Percentiles rank a stretch among this genome's conserved stretches.
Conservation (phyloP, 1,140 invertebrate genomes). For the Polypedilum pembai region DNA sequence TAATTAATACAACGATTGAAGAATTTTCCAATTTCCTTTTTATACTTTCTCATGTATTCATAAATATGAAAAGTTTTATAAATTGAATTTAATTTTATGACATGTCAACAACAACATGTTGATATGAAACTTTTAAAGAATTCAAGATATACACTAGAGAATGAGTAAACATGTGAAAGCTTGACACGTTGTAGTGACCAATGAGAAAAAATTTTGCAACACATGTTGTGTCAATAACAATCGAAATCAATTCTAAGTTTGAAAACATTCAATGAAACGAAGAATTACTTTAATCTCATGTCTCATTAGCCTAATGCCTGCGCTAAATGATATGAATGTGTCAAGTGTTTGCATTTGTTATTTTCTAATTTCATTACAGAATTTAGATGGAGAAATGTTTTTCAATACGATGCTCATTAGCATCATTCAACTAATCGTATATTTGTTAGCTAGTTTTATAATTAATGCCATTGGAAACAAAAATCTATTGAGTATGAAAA, state of each 20-base stretch:
- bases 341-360: slow-evolving; percentile 19
- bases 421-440: slow-evolving; percentile 45
- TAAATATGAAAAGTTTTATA: neutral
- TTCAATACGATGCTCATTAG: slow-evolving; percentile 50
- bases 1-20: too few species aligned
- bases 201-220: neutral
- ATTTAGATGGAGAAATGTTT: slow-evolving; percentile 47
- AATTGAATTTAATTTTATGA: neutral
- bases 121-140: too few species aligned
- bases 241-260: neutral
- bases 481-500: slow-evolving; percentile 40
- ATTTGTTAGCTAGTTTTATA: slow-evolving; percentile 45
- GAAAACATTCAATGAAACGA: neutral
- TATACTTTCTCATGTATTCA: too few species aligned
- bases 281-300: too few species aligned
- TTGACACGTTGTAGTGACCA: neutral
- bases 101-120: neutral
- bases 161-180: neutral
- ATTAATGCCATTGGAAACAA: slow-evolving; percentile 46
- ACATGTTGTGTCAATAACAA: too few species aligned
- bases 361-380: slow-evolving; percentile 8
- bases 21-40: too few species aligned
- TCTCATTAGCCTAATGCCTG: too few species aligned
- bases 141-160: too few species aligned
- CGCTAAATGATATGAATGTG: too few species aligned